A percentile compares a stretch with the other conserved stretches of the same genome.
These are phyloP conservation scores for Cylindroiulus punctatus DNA, from an alignment of 2,888 invertebrate species.

Conservation along the genomic window DNA sequence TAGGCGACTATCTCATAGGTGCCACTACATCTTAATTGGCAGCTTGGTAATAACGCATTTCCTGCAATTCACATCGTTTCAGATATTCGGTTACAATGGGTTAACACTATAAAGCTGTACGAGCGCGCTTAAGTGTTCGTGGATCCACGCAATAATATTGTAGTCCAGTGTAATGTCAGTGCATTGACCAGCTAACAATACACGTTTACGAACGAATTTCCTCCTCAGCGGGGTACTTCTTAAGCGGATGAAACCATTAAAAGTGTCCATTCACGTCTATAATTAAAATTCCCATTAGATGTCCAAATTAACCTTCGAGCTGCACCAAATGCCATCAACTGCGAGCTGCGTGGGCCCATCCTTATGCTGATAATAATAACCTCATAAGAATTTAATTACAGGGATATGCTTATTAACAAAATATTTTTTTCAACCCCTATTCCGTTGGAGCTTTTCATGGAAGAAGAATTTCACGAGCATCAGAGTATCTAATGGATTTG, in stretches of 20 bases:
- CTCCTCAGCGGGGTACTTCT: background rate
- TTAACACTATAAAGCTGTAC: background rate
- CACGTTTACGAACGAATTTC: background rate
- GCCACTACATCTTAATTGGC: slow-evolving; percentile 19
- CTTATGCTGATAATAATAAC: background rate
- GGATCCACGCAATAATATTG: background rate
- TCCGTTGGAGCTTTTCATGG: too few relatives aligned
- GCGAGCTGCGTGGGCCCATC: background rate
- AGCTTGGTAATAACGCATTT: slow-evolving; percentile 8
- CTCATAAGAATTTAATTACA: background rate
- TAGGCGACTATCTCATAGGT: background rate
- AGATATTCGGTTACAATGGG: slow-evolving; percentile 10
- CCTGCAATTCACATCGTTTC: background rate
- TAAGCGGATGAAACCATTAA: slow-evolving; percentile 21
- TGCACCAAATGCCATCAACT: background rate
- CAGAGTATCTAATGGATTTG: too few relatives aligned
- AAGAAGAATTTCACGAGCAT: too few relatives aligned
- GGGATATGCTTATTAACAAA: background rate
- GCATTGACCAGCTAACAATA: slow-evolving; percentile 8
- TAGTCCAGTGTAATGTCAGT: background rate
- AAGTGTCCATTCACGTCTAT: slow-evolving; percentile 35
- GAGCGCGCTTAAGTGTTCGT: background rate
- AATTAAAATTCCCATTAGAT: slow-evolving; percentile 10
- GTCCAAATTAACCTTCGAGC: background rate
- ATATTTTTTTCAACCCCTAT: too few relatives aligned